A percentile compares a stretch with the other conserved stretches of the same genome.
Conservation (phyloP, 2,113 vertebrate species). For the Pluvialis apricaria region DNA sequence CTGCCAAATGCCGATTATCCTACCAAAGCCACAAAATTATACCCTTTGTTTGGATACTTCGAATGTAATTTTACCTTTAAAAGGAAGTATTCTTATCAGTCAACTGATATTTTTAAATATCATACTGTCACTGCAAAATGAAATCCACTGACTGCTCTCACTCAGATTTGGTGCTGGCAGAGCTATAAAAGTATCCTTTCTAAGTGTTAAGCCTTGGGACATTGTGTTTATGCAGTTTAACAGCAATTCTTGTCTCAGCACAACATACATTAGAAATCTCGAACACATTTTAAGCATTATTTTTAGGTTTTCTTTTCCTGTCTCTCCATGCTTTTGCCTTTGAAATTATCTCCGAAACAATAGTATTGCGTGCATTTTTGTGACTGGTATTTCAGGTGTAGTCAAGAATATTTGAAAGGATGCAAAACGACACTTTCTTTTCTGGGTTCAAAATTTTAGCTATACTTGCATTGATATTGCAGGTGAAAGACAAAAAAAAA, state of each 20-base stretch:
- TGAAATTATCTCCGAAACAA: not conserved
- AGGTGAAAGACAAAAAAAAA: not conserved
- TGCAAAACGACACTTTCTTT: not conserved
- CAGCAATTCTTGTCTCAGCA: not conserved
- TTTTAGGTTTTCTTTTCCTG: not conserved
- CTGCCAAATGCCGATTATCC: not conserved
- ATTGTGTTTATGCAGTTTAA: not conserved
- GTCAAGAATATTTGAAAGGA: not conserved
- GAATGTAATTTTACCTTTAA: not conserved
- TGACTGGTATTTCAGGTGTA: not conserved
- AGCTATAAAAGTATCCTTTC: not conserved
- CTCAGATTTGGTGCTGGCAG: not conserved
- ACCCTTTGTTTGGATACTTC: not conserved
- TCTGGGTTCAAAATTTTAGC: not conserved
- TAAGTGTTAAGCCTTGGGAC: not conserved
- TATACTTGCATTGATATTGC: not conserved
- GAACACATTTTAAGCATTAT: not conserved
- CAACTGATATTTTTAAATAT: not conserved
- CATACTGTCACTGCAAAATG: not conserved
- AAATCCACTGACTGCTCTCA: not conserved
- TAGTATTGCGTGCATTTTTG: not conserved
- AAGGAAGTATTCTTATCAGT: not conserved
- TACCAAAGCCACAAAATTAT: not conserved
- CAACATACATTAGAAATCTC: not conserved
- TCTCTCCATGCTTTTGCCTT: not conserved